Conservation (phyloP, 1,140 invertebrate species). For the Rhynchophorus ferrugineus region DNA sequence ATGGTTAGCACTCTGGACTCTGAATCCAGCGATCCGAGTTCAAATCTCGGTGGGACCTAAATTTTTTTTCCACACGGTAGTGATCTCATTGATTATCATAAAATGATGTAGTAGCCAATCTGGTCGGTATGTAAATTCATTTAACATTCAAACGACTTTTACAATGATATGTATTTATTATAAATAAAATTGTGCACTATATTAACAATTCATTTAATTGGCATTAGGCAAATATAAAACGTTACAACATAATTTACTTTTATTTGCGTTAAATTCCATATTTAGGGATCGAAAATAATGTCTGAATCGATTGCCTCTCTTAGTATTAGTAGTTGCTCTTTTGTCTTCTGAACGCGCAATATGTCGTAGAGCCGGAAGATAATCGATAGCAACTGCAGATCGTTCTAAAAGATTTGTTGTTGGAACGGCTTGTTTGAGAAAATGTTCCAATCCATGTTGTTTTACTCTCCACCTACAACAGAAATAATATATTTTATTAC, state of each 20-base stretch:
- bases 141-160: too few relatives aligned
- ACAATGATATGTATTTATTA: too few relatives aligned
- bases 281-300: conserved; percentile 46
- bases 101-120: too few relatives aligned
- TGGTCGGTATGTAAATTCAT: too few relatives aligned
- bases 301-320: conserved; percentile 53
- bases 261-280: conserved; percentile 27
- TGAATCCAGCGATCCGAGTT: conserved; percentile 41
- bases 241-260: conserved; percentile 25
- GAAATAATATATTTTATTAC: conserved; percentile 8
- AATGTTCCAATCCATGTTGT: conserved; percentile 24
- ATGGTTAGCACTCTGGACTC: conserved; percentile 41
- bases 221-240: too few relatives aligned
- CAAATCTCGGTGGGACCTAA: conserved; percentile 40
- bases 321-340: conserved; percentile 43
- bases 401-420: conserved; percentile 20
- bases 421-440: conserved; percentile 24
- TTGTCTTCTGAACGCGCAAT: conserved; percentile 50
- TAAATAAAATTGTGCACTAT: too few relatives aligned
- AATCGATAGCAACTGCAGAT: conserved; percentile 42
- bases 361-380: conserved; percentile 47
- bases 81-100: too few relatives aligned
- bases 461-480: conserved; percentile 32
- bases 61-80: not conserved
- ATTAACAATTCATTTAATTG: too few relatives aligned